phyloP scores from a whole-genome alignment of 1,140 invertebrate species.

The Aphaenogaster rudis region DNA sequence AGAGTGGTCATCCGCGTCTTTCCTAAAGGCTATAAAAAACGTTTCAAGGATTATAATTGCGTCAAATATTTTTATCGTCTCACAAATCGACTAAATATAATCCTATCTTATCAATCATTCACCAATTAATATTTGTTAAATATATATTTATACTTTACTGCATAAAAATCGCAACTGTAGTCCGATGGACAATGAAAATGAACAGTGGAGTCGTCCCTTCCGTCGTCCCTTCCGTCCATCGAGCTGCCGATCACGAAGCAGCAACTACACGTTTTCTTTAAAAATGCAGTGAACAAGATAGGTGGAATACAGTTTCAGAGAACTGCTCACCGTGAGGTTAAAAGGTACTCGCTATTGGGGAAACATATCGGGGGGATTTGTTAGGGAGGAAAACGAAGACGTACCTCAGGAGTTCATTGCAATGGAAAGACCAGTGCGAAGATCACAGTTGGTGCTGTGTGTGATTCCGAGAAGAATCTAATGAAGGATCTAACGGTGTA shows the following conservation, averaged over 20 bases:
- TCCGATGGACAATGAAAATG: not conserved
- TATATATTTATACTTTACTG: not conserved
- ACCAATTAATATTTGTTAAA: not conserved
- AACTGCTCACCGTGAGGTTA: not conserved
- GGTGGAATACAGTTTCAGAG: not conserved
- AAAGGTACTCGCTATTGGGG: not conserved
- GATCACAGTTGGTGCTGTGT: not conserved
- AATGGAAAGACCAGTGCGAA: not conserved
- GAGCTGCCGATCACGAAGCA: not conserved
- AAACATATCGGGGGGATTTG: not conserved
- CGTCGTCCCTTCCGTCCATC: not conserved
- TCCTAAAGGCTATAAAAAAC: not conserved
- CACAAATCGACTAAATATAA: not conserved
- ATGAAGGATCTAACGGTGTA: not conserved
- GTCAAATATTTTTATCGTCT: not conserved
- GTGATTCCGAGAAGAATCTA: not conserved
- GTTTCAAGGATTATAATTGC: not conserved
- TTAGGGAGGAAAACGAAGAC: not conserved
- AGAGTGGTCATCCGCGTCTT: not conserved
- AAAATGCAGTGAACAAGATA: conserved; percentile 19
- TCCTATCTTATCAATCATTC: not conserved
- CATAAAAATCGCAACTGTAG: not conserved
- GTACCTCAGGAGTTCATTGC: not conserved
- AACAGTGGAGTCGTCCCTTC: not conserved
- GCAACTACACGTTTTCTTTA: not conserved